Evolutionary conservation across 2,113 vertebrate genomes (phyloP).

Genomic region (Pelmatolapia mariae): DNA sequence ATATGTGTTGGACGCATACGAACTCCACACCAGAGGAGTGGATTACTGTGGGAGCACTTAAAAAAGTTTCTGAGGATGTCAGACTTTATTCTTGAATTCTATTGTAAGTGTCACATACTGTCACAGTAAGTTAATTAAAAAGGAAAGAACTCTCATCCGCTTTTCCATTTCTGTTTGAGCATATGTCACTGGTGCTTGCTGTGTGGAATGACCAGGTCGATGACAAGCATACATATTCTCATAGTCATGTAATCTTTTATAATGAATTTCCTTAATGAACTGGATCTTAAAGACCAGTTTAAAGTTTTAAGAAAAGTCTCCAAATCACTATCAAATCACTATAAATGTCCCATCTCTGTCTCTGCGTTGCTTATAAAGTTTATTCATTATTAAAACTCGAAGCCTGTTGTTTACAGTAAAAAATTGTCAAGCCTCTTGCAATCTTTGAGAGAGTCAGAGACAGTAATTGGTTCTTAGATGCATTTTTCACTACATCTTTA

Average conservation of each 20-base stretch:
- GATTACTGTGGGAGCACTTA: background rate
- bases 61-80: background rate
- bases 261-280: background rate
- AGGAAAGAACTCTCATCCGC: background rate
- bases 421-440: background rate
- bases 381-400: background rate
- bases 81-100: background rate
- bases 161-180: background rate
- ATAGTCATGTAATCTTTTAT: background rate
- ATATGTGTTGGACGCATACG: background rate
- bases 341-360: background rate
- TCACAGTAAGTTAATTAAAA: background rate
- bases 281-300: background rate
- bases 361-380: background rate
- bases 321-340: background rate
- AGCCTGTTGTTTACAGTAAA: background rate
- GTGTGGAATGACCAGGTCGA: background rate
- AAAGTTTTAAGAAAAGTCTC: background rate
- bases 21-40: background rate
- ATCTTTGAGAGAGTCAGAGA: background rate
- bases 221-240: background rate
- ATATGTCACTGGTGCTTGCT: background rate
- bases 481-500: background rate
- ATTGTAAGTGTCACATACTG: background rate
- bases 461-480: background rate